Conservation (phyloP, 2,113 vertebrate species). For the Nothocercus nigrocapillus region DNA sequence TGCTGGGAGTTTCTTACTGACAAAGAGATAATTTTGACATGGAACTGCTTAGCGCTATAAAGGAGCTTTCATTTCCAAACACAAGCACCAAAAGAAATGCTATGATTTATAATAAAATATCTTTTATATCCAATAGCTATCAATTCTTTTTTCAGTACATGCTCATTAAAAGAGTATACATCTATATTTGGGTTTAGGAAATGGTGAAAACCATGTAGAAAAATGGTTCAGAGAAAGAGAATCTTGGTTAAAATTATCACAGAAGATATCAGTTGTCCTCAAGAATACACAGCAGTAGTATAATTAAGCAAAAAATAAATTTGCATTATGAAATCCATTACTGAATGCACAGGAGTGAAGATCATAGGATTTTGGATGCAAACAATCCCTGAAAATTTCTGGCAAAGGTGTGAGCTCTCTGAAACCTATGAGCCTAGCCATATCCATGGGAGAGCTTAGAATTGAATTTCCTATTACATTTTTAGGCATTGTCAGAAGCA, state of each 20-base stretch:
- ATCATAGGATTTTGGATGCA: neutral
- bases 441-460: rapidly evolving
- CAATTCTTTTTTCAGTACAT: neutral
- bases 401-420: neutral
- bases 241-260: neutral
- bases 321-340: neutral
- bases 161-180: neutral
- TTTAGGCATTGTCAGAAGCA: neutral
- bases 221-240: neutral
- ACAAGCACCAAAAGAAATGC: neutral
- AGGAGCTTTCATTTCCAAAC: neutral
- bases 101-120: neutral
- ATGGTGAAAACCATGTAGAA: neutral
- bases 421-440: neutral
- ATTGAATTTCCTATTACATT: neutral
- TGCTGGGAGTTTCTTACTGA: neutral
- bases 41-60: neutral
- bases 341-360: neutral
- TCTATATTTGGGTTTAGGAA: neutral
- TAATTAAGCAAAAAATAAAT: neutral
- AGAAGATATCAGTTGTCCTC: neutral
- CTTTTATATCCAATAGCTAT: neutral
- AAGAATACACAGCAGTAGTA: neutral
- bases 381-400: neutral
- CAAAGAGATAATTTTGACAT: neutral